These are phyloP conservation scores for Calcarius ornatus DNA, from an alignment of 2,113 vertebrate genomes.

Conservation along the genomic window DNA sequence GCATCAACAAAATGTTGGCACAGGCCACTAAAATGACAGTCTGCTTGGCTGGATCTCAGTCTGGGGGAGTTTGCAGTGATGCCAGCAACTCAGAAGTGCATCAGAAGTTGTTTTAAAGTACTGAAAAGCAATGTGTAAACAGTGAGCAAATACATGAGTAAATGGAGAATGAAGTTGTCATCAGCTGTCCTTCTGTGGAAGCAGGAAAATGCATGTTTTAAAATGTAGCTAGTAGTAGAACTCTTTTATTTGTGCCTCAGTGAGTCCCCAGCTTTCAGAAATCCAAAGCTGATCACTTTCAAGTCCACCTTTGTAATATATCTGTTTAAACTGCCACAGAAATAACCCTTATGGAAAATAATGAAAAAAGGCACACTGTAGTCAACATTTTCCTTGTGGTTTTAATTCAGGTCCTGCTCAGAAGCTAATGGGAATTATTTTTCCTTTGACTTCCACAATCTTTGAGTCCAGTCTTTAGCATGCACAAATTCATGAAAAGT, in stretches of 20 bases:
- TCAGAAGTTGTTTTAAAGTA: background rate
- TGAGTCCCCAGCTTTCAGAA: background rate
- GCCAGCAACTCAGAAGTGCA: background rate
- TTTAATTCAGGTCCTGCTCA: background rate
- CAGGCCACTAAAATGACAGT: background rate
- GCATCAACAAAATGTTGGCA: background rate
- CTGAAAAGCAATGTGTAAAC: background rate
- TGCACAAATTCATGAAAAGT: background rate
- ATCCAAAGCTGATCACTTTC: background rate
- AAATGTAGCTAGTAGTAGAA: background rate
- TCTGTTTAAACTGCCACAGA: background rate
- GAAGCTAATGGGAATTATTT: background rate
- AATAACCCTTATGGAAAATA: background rate
- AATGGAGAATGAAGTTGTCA: slow-evolving; percentile 15
- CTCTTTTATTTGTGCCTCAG: background rate
- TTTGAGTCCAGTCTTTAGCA: background rate
- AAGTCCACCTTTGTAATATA: background rate
- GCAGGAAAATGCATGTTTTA: background rate
- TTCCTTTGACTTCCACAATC: background rate
- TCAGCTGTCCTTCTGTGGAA: background rate
- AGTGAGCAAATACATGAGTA: background rate
- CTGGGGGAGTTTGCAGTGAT: background rate
- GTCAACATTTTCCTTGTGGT: background rate
- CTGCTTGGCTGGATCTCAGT: background rate
- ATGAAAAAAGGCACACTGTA: background rate